Evolutionary conservation across 2,888 invertebrate species (phyloP).

Genomic region (Mamestra brassicae): DNA sequence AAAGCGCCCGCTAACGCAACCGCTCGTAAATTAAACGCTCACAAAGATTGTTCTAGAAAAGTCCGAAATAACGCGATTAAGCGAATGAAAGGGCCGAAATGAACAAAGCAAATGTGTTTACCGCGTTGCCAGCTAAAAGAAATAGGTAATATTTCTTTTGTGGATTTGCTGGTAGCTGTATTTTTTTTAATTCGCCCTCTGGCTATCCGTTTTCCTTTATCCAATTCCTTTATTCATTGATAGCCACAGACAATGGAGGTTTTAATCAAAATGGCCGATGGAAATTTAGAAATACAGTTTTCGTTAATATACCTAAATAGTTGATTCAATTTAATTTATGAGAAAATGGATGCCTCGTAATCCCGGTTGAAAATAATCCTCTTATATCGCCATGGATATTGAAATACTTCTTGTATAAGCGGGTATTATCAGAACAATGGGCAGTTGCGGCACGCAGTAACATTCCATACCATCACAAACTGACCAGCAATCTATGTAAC

Average conservation of each 20-base stretch:
- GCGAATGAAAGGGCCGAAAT: constrained; percentile 89
- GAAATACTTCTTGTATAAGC: background rate
- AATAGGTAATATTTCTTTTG: constrained; percentile 89
- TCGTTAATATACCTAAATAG: constrained; percentile 19
- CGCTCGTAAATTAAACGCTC: constrained; percentile 65
- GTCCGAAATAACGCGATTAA: constrained; percentile 90
- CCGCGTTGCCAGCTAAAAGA: constrained; percentile 86
- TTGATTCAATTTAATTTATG: constrained; percentile 32
- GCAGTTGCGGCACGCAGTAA: background rate
- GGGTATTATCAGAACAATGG: background rate
- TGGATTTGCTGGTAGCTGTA: constrained; percentile 73
- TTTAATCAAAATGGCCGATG: constrained; percentile 66
- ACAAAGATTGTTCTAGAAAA: constrained; percentile 80
- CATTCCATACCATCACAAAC: background rate
- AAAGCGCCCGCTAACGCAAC: constrained; percentile 62
- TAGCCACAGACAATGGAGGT: constrained; percentile 67
- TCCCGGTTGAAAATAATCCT: constrained; percentile 29
- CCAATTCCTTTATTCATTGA: constrained; percentile 70
- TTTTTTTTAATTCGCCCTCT: constrained; percentile 71
- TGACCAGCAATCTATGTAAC: constrained; percentile 32
- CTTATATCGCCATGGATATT: background rate
- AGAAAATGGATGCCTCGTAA: constrained; percentile 7
- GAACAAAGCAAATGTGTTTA: constrained; percentile 91
- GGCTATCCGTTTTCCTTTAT: constrained; percentile 69
- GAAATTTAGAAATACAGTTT: constrained; percentile 61